A percentile compares a stretch with the other conserved stretches of the same genome.
phyloP scores from a whole-genome alignment of 2,113 vertebrate species.

The Thomomys bottae region DNA sequence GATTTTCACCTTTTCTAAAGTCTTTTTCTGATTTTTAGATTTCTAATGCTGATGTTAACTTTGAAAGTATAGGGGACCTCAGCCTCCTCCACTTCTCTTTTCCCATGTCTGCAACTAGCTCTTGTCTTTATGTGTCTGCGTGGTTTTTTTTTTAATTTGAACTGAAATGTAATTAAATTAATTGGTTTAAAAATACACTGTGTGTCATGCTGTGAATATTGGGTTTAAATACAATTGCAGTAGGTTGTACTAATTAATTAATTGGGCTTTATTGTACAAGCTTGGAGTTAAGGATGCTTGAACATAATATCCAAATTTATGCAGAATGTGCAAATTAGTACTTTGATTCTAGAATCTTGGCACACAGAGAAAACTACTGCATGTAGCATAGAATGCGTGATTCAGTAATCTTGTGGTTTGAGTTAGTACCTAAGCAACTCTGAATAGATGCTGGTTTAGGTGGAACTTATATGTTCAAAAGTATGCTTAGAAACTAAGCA shows the following conservation, averaged over 20 bases:
- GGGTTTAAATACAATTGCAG: conserved; percentile 79
- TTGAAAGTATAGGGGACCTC: neutral
- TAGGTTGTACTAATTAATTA: conserved; percentile 79
- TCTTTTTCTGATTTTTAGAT: conserved; percentile 25
- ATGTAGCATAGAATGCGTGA: conserved; percentile 34
- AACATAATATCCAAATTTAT: conserved; percentile 77
- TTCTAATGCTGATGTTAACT: conserved; percentile 41
- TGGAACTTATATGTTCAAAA: neutral
- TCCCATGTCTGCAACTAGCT: conserved; percentile 29
- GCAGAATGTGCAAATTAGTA: conserved; percentile 73
- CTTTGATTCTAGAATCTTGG: conserved; percentile 71
- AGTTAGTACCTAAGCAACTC: neutral
- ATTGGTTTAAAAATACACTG: conserved; percentile 78
- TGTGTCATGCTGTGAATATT: conserved; percentile 77
- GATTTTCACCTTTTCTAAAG: conserved; percentile 14
- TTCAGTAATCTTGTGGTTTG: conserved; percentile 27
- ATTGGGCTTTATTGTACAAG: conserved; percentile 78
- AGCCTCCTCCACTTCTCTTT: neutral
- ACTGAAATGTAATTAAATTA: conserved; percentile 72
- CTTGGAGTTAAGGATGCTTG: conserved; percentile 74
- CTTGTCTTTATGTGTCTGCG: conserved; percentile 63
- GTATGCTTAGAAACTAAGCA: neutral
- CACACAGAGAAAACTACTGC: conserved; percentile 44
- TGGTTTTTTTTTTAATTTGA: conserved; percentile 8
- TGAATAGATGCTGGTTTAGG: neutral